Evolutionary conservation across 2,113 vertebrate species (phyloP), one percentile per base, ranked within the genome.

Genomic region (Illadopsis cleaveri): DNA sequence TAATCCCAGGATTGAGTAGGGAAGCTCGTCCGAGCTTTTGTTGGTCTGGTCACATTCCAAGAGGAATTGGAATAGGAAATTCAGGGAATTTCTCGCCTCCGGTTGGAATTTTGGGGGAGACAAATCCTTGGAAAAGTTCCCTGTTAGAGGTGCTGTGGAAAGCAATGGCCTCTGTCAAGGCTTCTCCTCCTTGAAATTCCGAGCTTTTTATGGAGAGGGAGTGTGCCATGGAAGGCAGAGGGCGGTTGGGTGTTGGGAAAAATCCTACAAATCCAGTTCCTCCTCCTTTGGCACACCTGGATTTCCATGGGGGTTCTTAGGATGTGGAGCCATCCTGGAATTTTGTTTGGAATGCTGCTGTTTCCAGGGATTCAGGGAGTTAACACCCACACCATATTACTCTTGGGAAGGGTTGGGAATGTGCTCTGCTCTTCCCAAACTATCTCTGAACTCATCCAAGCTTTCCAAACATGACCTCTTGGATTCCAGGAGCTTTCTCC

Each of bases 341-440:
- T 54, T 68, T 37, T 38, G 30, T 12, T 27, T 9, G 76, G 50
- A 45, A 33, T 70, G 25, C 1, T 1, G 1, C 19, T 20, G 21
- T 60, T 54, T 35, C 30, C 27, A 58, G 69, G 5, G 1, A 5
- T 50, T 53, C 22, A 0, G 30, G 16, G 62, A 30, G 18, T 68
- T 44, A 4, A 12, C 5, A 7, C 33, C 0, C 0, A 8, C 14
- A 5, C 0, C 0, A 4, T 1, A 0, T 23, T n/a, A 27, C n/a
- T 38, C 18, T 3, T 48, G 31, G 14, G 61, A 45, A 50, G 35
- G 6, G 0, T 28, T 24, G 15, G 58, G 71, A 73, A 57, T 27
- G 14, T 35, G 33, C 48, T 71, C 48, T 38, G 31, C 68, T 11
- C 6, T 56, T 86, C 23, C 53, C 57, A 47, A 20, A 40, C 8